These are phyloP conservation scores for Aphelinus certus DNA, from an alignment of 1,140 invertebrate genomes.

Conservation along the genomic window DNA sequence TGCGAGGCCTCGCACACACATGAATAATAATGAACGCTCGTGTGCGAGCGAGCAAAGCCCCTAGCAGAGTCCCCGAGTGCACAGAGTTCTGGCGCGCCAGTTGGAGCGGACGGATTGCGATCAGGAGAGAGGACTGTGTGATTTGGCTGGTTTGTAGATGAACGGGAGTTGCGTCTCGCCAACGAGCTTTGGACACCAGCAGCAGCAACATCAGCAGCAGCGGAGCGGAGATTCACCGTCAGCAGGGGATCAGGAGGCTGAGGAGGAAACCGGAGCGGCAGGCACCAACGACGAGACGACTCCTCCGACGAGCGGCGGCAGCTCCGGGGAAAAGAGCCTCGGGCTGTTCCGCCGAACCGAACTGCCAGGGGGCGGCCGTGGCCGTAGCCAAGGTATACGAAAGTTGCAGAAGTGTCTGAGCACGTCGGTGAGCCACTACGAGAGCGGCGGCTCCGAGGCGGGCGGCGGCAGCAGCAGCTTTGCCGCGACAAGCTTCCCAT, in stretches of 20 bases:
- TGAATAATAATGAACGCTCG: neutral
- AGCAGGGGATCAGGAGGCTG: conserved; percentile 41
- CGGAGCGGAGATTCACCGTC: conserved; percentile 38
- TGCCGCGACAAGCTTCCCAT: conserved; percentile 62
- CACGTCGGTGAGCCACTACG: conserved; percentile 77
- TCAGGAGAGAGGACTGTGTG: conserved; percentile 28
- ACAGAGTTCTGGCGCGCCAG: neutral
- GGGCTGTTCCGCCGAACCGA: conserved; percentile 35
- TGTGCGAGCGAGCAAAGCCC: neutral
- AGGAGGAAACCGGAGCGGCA: neutral
- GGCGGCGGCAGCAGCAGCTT: conserved; percentile 46
- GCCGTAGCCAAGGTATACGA: conserved; percentile 89
- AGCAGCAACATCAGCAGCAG: conserved; percentile 49
- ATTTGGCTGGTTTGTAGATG: conserved; percentile 72
- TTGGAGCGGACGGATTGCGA: neutral
- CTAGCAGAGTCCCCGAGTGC: neutral
- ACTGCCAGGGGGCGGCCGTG: conserved; percentile 64
- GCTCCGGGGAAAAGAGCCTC: neutral
- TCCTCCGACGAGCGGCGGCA: neutral
- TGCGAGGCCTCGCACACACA: too few species aligned
- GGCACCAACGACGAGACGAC: neutral
- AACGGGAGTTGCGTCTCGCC: conserved; percentile 80
- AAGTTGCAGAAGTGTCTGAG: conserved; percentile 88
- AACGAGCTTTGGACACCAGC: conserved; percentile 61
- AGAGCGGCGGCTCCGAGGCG: conserved; percentile 64